Conservation (phyloP, 2,113 vertebrate genomes). For the Fregata magnificens region DNA sequence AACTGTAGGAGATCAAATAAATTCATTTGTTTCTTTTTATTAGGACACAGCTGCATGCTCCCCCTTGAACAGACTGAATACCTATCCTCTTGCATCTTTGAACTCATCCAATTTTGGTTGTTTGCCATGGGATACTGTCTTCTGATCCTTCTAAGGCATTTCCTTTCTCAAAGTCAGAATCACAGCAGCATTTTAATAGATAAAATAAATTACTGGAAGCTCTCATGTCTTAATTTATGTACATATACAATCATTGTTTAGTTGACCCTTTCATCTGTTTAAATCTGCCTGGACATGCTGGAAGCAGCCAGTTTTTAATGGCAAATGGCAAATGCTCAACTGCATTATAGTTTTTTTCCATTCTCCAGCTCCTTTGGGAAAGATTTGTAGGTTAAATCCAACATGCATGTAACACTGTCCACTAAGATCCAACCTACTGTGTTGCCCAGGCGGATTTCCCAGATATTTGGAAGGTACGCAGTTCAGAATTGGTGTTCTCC, state of each 20-base stretch:
- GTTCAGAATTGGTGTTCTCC: background rate
- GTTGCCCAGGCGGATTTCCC: background rate
- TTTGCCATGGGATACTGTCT: background rate
- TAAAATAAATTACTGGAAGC: background rate
- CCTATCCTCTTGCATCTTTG: background rate
- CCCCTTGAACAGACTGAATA: background rate
- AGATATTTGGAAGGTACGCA: background rate
- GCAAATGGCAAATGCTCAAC: background rate
- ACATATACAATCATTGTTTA: background rate
- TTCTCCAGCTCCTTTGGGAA: background rate
- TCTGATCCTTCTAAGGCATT: background rate
- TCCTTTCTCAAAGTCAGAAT: conserved; percentile 11
- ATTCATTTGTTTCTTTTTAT: background rate
- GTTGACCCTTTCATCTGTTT: background rate
- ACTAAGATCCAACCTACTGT: background rate
- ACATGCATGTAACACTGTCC: background rate
- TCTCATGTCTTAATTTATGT: background rate
- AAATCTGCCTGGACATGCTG: background rate
- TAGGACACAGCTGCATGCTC: background rate
- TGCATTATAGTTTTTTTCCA: background rate
- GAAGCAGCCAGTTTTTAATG: background rate
- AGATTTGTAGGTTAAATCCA: background rate
- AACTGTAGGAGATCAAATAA: background rate
- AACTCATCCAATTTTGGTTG: background rate
- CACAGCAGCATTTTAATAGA: background rate